phyloP scores from a whole-genome alignment of 2,797 vertebrate genomes.

The Prunella strophiata region DNA sequence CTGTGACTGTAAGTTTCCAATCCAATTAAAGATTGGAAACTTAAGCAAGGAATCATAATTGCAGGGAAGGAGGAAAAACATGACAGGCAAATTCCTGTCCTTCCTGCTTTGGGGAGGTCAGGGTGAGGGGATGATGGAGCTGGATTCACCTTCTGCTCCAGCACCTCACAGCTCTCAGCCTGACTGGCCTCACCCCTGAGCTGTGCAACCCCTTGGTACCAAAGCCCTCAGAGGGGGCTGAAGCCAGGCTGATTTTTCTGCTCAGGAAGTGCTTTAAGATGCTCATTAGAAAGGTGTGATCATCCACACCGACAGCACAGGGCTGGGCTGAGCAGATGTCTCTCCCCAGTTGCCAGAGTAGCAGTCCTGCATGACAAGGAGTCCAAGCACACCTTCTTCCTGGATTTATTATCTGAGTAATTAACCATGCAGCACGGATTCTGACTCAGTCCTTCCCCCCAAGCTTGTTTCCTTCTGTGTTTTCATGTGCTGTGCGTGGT shows the following conservation, averaged over 20 bases:
- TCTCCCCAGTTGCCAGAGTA: constrained; percentile 31
- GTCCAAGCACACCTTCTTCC: constrained; percentile 23
- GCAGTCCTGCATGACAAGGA: not conserved
- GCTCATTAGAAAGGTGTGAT: constrained; percentile 48
- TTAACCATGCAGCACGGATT: not conserved
- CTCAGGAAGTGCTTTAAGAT: not conserved
- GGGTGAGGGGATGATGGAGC: not conserved
- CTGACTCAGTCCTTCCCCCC: not conserved
- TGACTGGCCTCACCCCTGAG: not conserved
- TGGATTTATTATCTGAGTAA: not conserved
- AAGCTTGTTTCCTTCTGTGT: not conserved
- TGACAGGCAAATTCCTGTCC: not conserved
- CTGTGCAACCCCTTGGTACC: not conserved
- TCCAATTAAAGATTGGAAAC: constrained; percentile 60
- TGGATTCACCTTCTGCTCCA: not conserved
- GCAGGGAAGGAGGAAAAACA: constrained; percentile 29
- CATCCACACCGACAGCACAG: not conserved
- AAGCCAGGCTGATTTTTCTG: rapidly evolving
- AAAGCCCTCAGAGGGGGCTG: not conserved
- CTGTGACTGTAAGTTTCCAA: constrained; percentile 58
- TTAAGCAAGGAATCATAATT: constrained; percentile 38
- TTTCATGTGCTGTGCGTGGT: rapidly evolving
- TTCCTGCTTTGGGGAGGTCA: not conserved
- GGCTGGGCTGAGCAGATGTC: constrained; percentile 47
- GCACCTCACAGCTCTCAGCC: not conserved